These are phyloP conservation scores for Amphiprion clarkii DNA, from an alignment of 2,797 vertebrate genomes.

Conservation along the genomic window DNA sequence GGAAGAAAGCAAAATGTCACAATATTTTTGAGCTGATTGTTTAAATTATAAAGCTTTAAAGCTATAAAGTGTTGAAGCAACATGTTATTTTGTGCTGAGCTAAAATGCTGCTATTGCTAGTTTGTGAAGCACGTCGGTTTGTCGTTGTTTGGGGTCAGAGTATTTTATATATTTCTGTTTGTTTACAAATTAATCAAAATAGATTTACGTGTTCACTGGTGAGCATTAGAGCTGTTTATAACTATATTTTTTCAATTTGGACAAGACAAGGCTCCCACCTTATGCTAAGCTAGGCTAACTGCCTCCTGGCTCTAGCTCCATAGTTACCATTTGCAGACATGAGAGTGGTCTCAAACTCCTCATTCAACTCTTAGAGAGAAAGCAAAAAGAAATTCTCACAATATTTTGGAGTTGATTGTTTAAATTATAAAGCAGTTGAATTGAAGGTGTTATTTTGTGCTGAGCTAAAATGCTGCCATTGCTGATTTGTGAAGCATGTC, in stretches of 20 bases:
- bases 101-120: constrained; percentile 6
- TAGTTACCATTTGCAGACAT: background rate
- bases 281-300: background rate
- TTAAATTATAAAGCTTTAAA: no score
- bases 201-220: background rate
- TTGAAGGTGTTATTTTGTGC: background rate
- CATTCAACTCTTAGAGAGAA: background rate
- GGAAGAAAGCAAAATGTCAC: background rate
- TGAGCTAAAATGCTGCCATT: constrained; percentile 12
- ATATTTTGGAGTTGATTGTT: background rate
- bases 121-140: background rate
- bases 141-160: constrained; percentile 34
- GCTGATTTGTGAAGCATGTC: background rate
- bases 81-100: background rate
- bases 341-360: background rate
- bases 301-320: background rate
- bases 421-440: no score
- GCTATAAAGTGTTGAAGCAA: background rate
- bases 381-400: background rate
- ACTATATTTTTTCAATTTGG: no score
- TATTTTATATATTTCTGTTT: background rate
- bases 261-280: no score
- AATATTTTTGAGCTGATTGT: background rate
- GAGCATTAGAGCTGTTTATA: background rate
- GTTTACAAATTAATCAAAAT: background rate